phyloP scores from a whole-genome alignment of 2,113 vertebrate species.

The Barbus barbus region DNA sequence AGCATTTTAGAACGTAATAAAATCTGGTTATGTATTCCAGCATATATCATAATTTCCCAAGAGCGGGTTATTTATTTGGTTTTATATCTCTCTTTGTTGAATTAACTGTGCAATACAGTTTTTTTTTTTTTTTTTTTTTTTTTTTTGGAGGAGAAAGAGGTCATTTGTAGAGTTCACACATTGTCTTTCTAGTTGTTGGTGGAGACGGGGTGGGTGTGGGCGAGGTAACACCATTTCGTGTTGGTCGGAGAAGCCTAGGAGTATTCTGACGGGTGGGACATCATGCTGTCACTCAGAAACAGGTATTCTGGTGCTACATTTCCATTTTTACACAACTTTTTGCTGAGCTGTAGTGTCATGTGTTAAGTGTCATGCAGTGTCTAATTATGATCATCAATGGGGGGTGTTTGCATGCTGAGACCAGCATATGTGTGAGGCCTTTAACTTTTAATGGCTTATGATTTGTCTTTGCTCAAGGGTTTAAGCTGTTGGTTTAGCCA shows the following conservation, averaged over 20 bases:
- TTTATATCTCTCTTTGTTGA: not conserved
- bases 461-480: slow-evolving; percentile 41
- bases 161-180: slow-evolving; percentile 17
- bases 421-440: slow-evolving; percentile 26
- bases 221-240: slow-evolving; percentile 74
- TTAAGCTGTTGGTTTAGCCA: slow-evolving; percentile 25
- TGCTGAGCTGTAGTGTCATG: not conserved
- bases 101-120: not conserved
- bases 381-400: slow-evolving; percentile 33
- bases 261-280: slow-evolving; percentile 74
- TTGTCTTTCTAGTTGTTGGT: slow-evolving; percentile 81
- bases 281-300: slow-evolving; percentile 83
- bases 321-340: not conserved
- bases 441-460: slow-evolving; percentile 42
- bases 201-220: slow-evolving; percentile 78
- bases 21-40: no score
- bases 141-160: not conserved
- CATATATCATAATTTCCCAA: not conserved
- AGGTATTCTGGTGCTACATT: slow-evolving; percentile 68
- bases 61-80: not conserved
- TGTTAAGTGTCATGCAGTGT: slow-evolving; percentile 25
- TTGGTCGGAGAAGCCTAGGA: slow-evolving; percentile 75
- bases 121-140: no score
- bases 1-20: no score
- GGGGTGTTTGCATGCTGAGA: slow-evolving; percentile 21